A percentile compares a stretch with the other conserved stretches of the same genome.
Evolutionary conservation across 2,888 invertebrate genomes (phyloP).

Genomic region (Trimorus sp.): DNA sequence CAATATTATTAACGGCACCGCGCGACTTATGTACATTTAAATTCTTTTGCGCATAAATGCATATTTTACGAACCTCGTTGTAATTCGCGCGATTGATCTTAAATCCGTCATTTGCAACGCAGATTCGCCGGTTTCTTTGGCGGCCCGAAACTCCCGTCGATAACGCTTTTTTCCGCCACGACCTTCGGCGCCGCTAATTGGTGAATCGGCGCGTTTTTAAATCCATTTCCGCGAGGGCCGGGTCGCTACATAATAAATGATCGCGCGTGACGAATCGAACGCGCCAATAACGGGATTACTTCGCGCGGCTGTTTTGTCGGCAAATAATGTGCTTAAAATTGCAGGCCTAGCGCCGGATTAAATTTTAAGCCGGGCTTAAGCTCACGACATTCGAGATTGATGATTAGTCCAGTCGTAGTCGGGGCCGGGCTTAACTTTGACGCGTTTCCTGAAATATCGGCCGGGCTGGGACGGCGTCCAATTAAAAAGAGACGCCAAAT

Average conservation of each 20-base stretch:
- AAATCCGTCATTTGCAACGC: slow-evolving; percentile 49
- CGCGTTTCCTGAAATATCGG: slow-evolving; percentile 48
- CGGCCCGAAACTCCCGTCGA: too few relatives aligned
- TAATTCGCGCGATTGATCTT: slow-evolving; percentile 54
- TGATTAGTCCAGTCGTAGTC: slow-evolving; percentile 49
- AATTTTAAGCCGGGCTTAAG: slow-evolving; percentile 63
- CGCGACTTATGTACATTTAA: slow-evolving; percentile 60
- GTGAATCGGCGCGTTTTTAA: too few relatives aligned
- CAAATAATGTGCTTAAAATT: slow-evolving; percentile 66
- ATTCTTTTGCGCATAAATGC: slow-evolving; percentile 54
- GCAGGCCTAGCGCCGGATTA: slow-evolving; percentile 66
- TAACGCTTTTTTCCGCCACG: too few relatives aligned
- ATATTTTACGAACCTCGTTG: slow-evolving; percentile 53
- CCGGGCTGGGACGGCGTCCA: slow-evolving; percentile 23
- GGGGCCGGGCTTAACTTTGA: slow-evolving; percentile 49
- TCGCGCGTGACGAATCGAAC: slow-evolving; percentile 5
- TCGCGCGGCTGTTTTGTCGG: slow-evolving; percentile 52
- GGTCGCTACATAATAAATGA: too few relatives aligned
- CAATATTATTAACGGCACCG: slow-evolving; percentile 58
- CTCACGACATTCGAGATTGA: slow-evolving; percentile 63
- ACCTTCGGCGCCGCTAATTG: too few relatives aligned
- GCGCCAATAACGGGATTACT: slow-evolving; percentile 53
- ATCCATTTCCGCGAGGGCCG: too few relatives aligned
- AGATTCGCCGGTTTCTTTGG: slow-evolving; percentile 15
- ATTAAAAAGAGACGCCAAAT: slow-evolving; percentile 43